Percentiles rank a stretch among this genome's conserved stretches.
phyloP scores from a whole-genome alignment of 2,888 invertebrate genomes.

The Ectemnius cavifrons region DNA sequence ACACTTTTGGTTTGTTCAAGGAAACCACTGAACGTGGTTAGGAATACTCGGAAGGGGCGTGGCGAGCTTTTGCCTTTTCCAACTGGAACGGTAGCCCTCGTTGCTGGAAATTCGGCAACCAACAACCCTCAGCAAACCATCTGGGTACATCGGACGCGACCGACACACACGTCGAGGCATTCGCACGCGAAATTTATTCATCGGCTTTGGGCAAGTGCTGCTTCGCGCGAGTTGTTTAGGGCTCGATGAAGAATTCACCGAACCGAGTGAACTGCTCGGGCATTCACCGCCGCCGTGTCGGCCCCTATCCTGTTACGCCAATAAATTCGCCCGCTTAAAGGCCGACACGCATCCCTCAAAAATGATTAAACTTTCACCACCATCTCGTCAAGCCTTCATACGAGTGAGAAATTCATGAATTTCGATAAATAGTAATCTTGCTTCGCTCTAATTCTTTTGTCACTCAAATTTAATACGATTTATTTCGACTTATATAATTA shows the following conservation, averaged over 20 bases:
- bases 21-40: slow-evolving; percentile 62
- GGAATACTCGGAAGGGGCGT: slow-evolving; percentile 70
- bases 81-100: slow-evolving; percentile 30
- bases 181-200: slow-evolving; percentile 70
- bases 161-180: slow-evolving; percentile 37
- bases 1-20: slow-evolving; percentile 69
- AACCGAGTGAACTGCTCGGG: slow-evolving; percentile 44
- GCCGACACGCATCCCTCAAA: slow-evolving; percentile 13
- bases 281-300: slow-evolving; percentile 14
- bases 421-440: too few species aligned
- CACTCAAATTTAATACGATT: too few species aligned
- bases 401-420: too few species aligned
- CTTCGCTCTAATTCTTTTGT: too few species aligned
- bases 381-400: background rate
- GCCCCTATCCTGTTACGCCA: slow-evolving; percentile 49
- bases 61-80: slow-evolving; percentile 55
- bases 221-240: slow-evolving; percentile 55
- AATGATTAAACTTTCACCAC: slow-evolving; percentile 46
- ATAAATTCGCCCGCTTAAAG: slow-evolving; percentile 39
- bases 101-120: slow-evolving; percentile 11
- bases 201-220: slow-evolving; percentile 47
- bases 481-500: too few species aligned
- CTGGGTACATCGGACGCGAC: slow-evolving; percentile 25
- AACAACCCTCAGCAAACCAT: slow-evolving; percentile 21
- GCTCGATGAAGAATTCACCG: slow-evolving; percentile 56